Evolutionary conservation across 2,113 vertebrate genomes (phyloP), one percentile per base, ranked within the genome.

Genomic region (Excalfactoria chinensis): DNA sequence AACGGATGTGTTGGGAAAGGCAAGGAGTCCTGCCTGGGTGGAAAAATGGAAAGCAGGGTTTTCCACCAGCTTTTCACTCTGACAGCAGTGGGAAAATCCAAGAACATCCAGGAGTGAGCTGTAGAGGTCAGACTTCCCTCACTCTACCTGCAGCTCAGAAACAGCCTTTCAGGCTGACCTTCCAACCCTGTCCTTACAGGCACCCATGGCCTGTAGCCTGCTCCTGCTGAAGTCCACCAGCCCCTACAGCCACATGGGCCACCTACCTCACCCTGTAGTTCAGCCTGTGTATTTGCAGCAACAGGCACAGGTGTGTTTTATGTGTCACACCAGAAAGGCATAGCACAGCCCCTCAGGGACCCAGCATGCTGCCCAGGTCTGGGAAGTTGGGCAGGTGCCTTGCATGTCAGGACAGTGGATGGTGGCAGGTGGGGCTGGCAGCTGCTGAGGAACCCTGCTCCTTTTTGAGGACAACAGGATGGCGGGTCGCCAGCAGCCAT

Each of bases 101-200:
- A 66, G 84, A 58, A 63, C 70, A 62, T 49, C 89, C n/a, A 48
- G 7, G 62, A 21, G 3, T 32, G 43, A 77, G 60, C 97, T 89
- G 72, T 95, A 97, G 97, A 91, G 93, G 97, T 97, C 98, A 97
- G 97, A 56, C 95, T 95, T 90, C 60, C 63, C 95, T 51, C 83
- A 7, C 80, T 25, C 70, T 75, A 18, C 5, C 9, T 0, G 35
- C 3, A 18, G 2, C 48, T 23, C 46, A 4, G 34, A 11, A n/a
- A 7, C 3, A 0, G 6, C 37, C 21, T 51, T 22, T 3, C 16
- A 13, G 4, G 1, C 21, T 7, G 17, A 6, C 28, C 21, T 10
- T 9, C 59, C 23, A 14, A 15, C 11, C 41, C 28, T 40, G 30
- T 34, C 56, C 20, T 26, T 1, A 7, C 16, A 28, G 60, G 4